Percentiles rank a stretch among this genome's conserved stretches.
These are phyloP conservation scores for Mustelus asterias DNA, from an alignment of 2,113 vertebrate species.

Conservation along the genomic window DNA sequence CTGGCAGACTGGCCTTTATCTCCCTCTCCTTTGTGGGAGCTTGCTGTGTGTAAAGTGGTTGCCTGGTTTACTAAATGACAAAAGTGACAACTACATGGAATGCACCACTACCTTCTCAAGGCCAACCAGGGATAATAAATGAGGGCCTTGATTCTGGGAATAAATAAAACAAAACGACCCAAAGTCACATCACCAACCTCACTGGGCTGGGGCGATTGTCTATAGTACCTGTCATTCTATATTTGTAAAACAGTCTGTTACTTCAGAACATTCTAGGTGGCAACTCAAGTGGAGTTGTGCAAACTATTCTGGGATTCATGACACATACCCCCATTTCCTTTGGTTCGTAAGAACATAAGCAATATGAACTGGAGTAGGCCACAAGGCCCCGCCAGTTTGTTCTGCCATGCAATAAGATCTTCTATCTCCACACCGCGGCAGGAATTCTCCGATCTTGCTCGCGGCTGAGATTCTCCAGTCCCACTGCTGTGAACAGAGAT, in stretches of 20 bases:
- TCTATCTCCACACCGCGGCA: too few relatives aligned
- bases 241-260: neutral
- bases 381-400: too few relatives aligned
- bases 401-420: too few relatives aligned
- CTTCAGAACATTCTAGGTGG: neutral
- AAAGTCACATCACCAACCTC: neutral
- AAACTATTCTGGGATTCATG: neutral
- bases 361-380: too few relatives aligned
- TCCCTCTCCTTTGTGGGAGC: neutral
- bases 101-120: neutral
- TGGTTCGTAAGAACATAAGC: neutral
- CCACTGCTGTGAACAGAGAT: too few relatives aligned
- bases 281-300: neutral
- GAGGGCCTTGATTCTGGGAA: neutral
- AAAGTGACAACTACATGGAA: neutral
- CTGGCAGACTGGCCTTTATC: neutral
- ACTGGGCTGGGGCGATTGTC: neutral
- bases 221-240: neutral
- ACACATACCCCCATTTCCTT: neutral
- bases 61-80: neutral
- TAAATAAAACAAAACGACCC: neutral
- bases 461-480: too few relatives aligned
- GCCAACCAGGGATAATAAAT: neutral
- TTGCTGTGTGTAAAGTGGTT: neutral
- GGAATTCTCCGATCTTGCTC: too few relatives aligned